Percentiles rank a stretch among this genome's conserved stretches.
Evolutionary conservation across 2,113 vertebrate species (phyloP).

Genomic region (Tinamus guttatus): DNA sequence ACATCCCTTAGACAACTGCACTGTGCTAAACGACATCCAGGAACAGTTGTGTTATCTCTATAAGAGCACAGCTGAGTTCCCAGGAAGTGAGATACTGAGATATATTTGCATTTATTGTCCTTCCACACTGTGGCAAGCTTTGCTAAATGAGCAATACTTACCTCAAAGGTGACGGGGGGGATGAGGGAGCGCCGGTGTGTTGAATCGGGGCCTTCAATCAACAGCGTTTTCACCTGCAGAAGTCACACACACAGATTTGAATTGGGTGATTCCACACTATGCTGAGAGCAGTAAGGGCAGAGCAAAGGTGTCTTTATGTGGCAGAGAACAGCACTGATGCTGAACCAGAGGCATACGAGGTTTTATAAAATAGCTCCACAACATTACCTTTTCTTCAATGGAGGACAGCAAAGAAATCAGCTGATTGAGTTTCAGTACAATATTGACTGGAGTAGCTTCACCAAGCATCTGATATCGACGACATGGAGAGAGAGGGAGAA

Average conservation of each 20-base stretch:
- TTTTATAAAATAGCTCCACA: background rate
- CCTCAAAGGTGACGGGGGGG: slow-evolving; percentile 92
- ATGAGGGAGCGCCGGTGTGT: slow-evolving; percentile 91
- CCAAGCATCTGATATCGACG: slow-evolving; percentile 75
- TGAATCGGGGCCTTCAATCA: slow-evolving; percentile 88
- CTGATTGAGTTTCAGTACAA: slow-evolving; percentile 87
- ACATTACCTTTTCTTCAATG: slow-evolving; percentile 92
- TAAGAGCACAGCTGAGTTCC: background rate
- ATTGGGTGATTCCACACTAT: background rate
- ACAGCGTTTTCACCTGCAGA: slow-evolving; percentile 86
- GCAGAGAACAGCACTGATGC: background rate
- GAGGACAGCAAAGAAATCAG: slow-evolving; percentile 89
- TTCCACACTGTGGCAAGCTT: background rate
- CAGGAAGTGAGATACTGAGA: background rate
- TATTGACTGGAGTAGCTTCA: slow-evolving; percentile 79
- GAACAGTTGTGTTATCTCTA: slow-evolving; percentile 24
- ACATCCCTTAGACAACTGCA: background rate
- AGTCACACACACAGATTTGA: background rate
- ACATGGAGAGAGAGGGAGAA: background rate
- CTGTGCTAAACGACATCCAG: background rate
- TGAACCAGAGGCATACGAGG: background rate
- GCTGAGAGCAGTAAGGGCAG: background rate
- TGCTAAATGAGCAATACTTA: slow-evolving; percentile 40
- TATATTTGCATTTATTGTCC: background rate
- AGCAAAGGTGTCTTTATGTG: background rate